Evolutionary conservation across 2,797 vertebrate genomes (phyloP), one percentile per base, ranked within the genome.

Genomic region (Clarias fuscus): DNA sequence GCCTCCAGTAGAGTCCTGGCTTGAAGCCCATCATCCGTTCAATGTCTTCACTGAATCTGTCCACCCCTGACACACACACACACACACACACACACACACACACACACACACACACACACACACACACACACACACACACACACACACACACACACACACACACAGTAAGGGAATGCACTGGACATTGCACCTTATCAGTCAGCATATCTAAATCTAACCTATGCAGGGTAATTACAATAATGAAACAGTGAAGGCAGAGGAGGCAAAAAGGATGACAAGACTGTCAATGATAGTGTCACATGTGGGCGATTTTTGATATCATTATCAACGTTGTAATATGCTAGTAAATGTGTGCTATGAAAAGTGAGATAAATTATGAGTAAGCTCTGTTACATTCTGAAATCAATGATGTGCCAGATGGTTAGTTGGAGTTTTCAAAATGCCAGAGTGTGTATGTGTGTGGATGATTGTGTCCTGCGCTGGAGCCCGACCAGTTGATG

Each of bases 11-110:
- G 27, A 99, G 97, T 65, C 98, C 98, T 43, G 98, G 98, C 93
- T 96, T 99, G 90, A 99, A 99, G 75, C 98, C 98, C 97, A 98
- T 98, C 98, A 99, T 99, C 86, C 95, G 95, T 87, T 99, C 95
- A 75, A 99, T 99, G 86, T 99, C 98, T 77, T 97, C 96, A 83
- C 98, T 99, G 95, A 99, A 99, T 90, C 98, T 97, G 93, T 99
- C 98, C 92, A 99, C 98, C 88, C 98, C 98, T 99, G 93, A 11
- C 88, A 85, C 62, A 72, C 58, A 88, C 59, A 81, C 0, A 79
- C 43, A 82, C 27, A 81, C 0, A 79, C 43, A 82, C 27, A 48
- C 65, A 81, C 59, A 81, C 0, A 79, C 43, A 82, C 27, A 11
- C 88, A 85, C 62, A 72, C 58, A 88, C 59, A 81, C 0, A 79